Evolutionary conservation across 2,113 vertebrate species (phyloP).

Genomic region (Illadopsis cleaveri): DNA sequence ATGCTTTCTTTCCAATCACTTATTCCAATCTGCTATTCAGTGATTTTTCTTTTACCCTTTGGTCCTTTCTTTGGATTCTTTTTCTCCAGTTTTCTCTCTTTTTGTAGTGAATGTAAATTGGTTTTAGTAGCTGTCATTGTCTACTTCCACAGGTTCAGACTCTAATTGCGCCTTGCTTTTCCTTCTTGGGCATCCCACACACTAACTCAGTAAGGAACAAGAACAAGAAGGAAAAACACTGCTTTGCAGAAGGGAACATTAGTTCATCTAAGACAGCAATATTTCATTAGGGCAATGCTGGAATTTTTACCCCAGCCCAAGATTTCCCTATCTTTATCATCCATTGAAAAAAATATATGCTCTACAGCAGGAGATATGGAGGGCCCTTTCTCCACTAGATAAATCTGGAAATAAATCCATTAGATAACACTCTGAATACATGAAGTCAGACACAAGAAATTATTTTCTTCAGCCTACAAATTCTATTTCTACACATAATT

Average conservation of each 20-base stretch:
- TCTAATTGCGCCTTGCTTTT: neutral
- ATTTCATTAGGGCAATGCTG: neutral
- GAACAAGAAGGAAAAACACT: neutral
- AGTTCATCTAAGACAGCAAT: neutral
- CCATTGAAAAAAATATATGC: neutral
- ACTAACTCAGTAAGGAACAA: neutral
- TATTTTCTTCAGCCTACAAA: neutral
- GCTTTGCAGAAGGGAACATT: neutral
- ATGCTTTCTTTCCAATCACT: neutral
- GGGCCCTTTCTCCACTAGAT: neutral
- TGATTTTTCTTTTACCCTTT: neutral
- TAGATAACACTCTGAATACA: neutral
- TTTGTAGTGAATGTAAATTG: neutral
- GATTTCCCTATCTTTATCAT: neutral
- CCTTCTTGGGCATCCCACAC: neutral
- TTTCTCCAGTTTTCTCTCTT: neutral
- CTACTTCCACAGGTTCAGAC: neutral
- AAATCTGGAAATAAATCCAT: slow-evolving; percentile 7
- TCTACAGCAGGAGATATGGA: neutral
- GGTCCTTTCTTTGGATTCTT: neutral
- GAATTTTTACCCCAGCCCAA: neutral
- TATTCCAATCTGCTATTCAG: neutral
- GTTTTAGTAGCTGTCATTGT: neutral
- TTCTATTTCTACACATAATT: neutral
- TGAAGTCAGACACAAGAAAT: neutral